Conservation (phyloP, 1,140 invertebrate genomes). For the Dolichoris vasculosae region DNA sequence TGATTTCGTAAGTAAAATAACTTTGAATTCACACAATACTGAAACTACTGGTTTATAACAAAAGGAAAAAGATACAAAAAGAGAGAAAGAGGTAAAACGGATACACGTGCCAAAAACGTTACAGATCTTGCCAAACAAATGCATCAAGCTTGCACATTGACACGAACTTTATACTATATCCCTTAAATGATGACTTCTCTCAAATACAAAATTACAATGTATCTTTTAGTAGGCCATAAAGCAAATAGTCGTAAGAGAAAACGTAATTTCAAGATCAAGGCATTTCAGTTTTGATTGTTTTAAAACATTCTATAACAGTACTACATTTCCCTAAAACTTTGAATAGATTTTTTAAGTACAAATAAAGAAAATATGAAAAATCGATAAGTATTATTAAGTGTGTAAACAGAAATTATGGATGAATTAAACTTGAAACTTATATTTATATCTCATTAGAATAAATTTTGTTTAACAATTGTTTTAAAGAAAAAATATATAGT, state of each 20-base stretch:
- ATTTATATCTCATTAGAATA: too few relatives aligned
- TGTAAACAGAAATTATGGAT: too few relatives aligned
- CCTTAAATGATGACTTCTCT: slow-evolving; percentile 11
- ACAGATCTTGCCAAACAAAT: slow-evolving; percentile 4
- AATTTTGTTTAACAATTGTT: too few relatives aligned
- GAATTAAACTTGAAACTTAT: too few relatives aligned
- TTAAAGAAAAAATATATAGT: too few relatives aligned
- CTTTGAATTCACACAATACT: background rate
- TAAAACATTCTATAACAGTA: too few relatives aligned
- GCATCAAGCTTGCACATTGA: background rate
- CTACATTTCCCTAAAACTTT: too few relatives aligned
- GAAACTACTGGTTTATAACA: slow-evolving; percentile 18
- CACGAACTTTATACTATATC: background rate
- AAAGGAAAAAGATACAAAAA: background rate
- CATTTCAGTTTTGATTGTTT: slow-evolving; percentile 7
- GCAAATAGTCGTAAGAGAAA: background rate
- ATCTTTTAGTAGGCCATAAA: slow-evolving; percentile 18
- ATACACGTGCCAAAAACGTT: slow-evolving; percentile 22
- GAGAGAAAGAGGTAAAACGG: background rate
- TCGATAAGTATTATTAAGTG: too few relatives aligned
- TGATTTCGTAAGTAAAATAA: slow-evolving; percentile 31
- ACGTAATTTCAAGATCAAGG: slow-evolving; percentile 7
- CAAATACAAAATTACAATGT: slow-evolving; percentile 29
- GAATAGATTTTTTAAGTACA: too few relatives aligned
- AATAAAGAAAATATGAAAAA: too few relatives aligned